phyloP scores from a whole-genome alignment of 2,888 invertebrate species.

The Aricia artaxerxes region DNA sequence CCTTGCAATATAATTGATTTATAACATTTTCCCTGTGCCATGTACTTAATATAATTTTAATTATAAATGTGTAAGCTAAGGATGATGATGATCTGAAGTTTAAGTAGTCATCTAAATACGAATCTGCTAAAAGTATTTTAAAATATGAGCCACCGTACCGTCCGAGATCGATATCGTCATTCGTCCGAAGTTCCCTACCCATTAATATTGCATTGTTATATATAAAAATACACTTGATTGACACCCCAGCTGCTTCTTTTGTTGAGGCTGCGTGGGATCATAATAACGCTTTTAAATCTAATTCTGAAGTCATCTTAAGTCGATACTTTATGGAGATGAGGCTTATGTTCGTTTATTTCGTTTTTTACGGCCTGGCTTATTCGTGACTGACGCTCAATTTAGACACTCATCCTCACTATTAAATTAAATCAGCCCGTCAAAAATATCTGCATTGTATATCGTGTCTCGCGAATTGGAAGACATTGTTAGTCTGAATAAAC shows the following conservation, averaged over 20 bases:
- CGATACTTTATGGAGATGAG: conserved; percentile 31
- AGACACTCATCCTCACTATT: conserved; percentile 4
- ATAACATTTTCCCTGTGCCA: background rate
- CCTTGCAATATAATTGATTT: conserved; percentile 7
- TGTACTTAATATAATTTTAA: background rate
- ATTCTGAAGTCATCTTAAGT: conserved; percentile 30
- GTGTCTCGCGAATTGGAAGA: background rate
- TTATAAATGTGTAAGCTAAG: background rate
- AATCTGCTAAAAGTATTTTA: conserved; percentile 12
- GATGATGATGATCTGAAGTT: background rate
- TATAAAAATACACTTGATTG: conserved; percentile 56
- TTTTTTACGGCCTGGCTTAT: conserved; percentile 23
- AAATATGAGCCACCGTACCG: background rate
- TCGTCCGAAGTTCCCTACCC: background rate
- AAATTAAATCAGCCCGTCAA: background rate
- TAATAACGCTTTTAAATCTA: conserved; percentile 40
- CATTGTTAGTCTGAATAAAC: background rate
- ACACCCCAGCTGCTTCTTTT: conserved; percentile 60
- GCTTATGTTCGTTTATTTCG: conserved; percentile 19
- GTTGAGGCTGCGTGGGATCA: conserved; percentile 54
- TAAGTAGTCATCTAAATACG: background rate
- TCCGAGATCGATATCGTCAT: conserved; percentile 4
- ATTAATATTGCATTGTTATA: conserved; percentile 48
- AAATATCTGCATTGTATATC: conserved; percentile 11
- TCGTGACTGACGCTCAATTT: conserved; percentile 19